Percentiles rank a stretch among this genome's conserved stretches.
phyloP scores from a whole-genome alignment of 2,113 vertebrate species.

The Ciconia boyciana region DNA sequence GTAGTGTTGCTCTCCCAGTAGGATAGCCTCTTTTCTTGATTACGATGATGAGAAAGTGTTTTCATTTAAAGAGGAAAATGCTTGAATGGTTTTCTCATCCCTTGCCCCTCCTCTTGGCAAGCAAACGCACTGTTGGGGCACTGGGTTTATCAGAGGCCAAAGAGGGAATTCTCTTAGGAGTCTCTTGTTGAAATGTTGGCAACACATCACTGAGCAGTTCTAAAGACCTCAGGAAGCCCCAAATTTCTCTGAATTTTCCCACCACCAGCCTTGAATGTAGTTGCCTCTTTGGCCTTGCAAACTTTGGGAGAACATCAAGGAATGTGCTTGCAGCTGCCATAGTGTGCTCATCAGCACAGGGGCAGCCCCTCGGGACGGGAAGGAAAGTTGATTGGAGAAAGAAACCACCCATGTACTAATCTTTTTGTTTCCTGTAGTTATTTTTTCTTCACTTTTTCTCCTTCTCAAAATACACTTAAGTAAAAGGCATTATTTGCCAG shows the following conservation, averaged over 20 bases:
- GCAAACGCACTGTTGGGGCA: not conserved
- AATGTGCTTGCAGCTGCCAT: not conserved
- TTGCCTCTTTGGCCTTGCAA: not conserved
- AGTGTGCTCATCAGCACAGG: not conserved
- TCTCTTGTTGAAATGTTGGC: conserved; percentile 45
- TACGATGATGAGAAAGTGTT: conserved; percentile 21
- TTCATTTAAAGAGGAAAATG: conserved; percentile 42
- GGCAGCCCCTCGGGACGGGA: not conserved
- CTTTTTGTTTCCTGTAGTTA: not conserved
- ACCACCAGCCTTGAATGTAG: not conserved
- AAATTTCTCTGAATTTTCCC: conserved; percentile 35
- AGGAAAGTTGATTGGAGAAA: not conserved
- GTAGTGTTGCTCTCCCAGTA: not conserved
- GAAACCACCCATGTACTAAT: conserved; percentile 12
- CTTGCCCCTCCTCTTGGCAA: conserved; percentile 47
- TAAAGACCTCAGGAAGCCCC: conserved; percentile 38
- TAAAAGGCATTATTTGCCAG: conserved; percentile 27
- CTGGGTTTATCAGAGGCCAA: conserved; percentile 49
- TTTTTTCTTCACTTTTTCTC: not conserved
- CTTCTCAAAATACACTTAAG: not conserved
- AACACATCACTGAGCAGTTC: conserved; percentile 47
- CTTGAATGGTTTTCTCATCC: conserved; percentile 33
- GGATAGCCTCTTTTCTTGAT: not conserved
- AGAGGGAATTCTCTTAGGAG: conserved; percentile 33
- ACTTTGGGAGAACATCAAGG: conserved; percentile 23